These are phyloP conservation scores for Trichonephila clavata DNA, from an alignment of 1,140 invertebrate species.

Conservation along the genomic window DNA sequence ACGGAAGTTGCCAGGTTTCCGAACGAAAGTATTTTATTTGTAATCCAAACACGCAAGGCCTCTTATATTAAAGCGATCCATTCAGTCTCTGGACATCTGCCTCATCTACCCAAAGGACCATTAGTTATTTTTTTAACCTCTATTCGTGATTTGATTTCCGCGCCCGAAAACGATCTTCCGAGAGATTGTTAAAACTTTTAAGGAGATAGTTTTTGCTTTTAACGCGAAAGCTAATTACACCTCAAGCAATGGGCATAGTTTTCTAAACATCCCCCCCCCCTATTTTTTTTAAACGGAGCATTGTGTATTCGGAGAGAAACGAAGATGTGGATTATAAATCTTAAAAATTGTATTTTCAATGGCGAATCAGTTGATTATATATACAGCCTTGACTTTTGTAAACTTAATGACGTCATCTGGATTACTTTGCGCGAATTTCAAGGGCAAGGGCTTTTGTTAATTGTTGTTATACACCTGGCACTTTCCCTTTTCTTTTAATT, in stretches of 20 bases:
- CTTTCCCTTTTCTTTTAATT: slow-evolving; percentile 12
- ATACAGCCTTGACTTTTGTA: neutral
- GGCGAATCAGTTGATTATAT: neutral
- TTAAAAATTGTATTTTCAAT: slow-evolving; percentile 1
- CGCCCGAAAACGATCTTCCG: no score
- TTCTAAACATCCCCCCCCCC: no score
- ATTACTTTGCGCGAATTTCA: neutral
- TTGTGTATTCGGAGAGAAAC: neutral
- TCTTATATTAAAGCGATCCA: slow-evolving; percentile 34
- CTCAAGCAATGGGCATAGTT: neutral
- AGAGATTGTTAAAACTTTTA: slow-evolving; percentile 8
- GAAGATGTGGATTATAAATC: neutral
- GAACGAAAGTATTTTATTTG: slow-evolving; percentile 20
- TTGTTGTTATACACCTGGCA: slow-evolving; percentile 6
- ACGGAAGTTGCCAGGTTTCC: slow-evolving; percentile 67
- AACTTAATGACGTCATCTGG: neutral
- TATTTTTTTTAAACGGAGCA: no score
- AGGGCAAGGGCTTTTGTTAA: slow-evolving; percentile 25
- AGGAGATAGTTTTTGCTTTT: neutral
- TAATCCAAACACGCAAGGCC: slow-evolving; percentile 62
- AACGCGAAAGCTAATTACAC: neutral
- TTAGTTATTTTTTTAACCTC: slow-evolving; percentile 56
- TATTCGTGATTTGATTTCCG: slow-evolving; percentile 21
- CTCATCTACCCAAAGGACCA: slow-evolving; percentile 46
- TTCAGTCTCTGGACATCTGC: slow-evolving; percentile 58